Percentiles rank a stretch among this genome's conserved stretches.
Conservation (phyloP, 2,113 vertebrate genomes). For the Cygnus atratus region DNA sequence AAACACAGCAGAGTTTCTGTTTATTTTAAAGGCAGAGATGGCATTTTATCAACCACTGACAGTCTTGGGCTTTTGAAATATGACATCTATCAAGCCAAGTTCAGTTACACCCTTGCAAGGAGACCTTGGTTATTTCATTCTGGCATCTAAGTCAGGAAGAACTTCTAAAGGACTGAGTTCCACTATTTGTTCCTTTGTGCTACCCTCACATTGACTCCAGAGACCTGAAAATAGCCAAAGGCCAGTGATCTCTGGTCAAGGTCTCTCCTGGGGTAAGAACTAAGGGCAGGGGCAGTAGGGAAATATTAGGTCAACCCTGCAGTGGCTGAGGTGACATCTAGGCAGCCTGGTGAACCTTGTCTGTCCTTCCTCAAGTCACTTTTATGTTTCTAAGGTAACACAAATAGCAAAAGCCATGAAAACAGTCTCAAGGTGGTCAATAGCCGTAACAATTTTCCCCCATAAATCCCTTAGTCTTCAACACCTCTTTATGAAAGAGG, state of each 20-base stretch:
- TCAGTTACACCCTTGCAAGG: not conserved
- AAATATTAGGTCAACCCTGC: not conserved
- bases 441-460: not conserved
- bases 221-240: not conserved
- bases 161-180: not conserved
- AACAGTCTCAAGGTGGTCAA: not conserved
- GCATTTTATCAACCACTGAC: not conserved
- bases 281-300: not conserved
- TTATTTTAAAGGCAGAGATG: slow-evolving; percentile 47
- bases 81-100: not conserved
- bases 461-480: not conserved
- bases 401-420: not conserved
- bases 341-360: not conserved
- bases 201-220: not conserved
- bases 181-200: not conserved
- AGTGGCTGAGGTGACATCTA: not conserved
- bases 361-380: not conserved
- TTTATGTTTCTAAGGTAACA: not conserved
- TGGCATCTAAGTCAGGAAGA: not conserved
- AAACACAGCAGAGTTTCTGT: slow-evolving; percentile 24
- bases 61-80: not conserved
- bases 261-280: not conserved
- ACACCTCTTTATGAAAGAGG: not conserved
- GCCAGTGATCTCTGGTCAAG: not conserved
- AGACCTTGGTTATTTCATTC: not conserved